A percentile compares a stretch with the other conserved stretches of the same genome.
Evolutionary conservation across 2,113 vertebrate genomes (phyloP).

Genomic region (Gorsachius goisagi): DNA sequence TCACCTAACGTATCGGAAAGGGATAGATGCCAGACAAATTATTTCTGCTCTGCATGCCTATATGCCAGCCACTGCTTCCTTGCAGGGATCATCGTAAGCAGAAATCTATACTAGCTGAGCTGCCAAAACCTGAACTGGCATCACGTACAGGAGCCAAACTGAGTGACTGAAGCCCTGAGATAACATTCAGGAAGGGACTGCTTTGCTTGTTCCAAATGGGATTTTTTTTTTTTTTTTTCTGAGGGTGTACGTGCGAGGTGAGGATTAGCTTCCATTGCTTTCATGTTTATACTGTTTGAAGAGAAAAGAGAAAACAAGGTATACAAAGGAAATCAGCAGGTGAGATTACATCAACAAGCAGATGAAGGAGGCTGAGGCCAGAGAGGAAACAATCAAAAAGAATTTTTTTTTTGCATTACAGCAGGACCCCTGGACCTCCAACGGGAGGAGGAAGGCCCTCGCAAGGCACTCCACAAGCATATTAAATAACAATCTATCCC

Average conservation of each 20-base stretch:
- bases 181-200: slow-evolving; percentile 17
- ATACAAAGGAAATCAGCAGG: background rate
- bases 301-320: background rate
- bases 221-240: background rate
- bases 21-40: background rate
- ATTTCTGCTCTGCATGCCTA: background rate
- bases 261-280: background rate
- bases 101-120: background rate
- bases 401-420: background rate
- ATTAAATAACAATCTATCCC: background rate
- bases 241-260: background rate
- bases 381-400: background rate
- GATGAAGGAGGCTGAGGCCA: background rate
- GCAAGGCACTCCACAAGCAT: fast-evolving
- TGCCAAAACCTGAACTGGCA: slow-evolving; percentile 17
- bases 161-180: slow-evolving; percentile 34
- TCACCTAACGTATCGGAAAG: background rate
- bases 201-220: background rate
- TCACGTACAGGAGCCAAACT: background rate
- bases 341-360: background rate
- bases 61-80: background rate
- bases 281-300: background rate
- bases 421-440: background rate
- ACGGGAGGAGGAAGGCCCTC: background rate
- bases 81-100: background rate